These are phyloP conservation scores for Chaenocephalus aceratus DNA, from an alignment of 2,113 vertebrate genomes.

Conservation along the genomic window DNA sequence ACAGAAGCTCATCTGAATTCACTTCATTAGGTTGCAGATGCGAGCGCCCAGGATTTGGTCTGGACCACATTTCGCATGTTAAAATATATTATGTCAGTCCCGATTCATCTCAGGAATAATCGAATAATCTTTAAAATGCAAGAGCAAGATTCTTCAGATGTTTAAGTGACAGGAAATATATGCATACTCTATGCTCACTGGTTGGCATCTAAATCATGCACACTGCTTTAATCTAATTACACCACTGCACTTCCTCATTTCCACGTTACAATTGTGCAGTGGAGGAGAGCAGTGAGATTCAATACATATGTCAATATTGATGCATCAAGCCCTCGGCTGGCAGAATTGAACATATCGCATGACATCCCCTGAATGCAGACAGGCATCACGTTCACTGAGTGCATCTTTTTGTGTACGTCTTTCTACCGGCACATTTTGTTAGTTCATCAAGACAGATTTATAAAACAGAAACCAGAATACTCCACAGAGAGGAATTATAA, in stretches of 20 bases:
- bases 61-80: conserved; percentile 3
- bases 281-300: conserved; percentile 23
- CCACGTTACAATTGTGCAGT: conserved; percentile 25
- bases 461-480: conserved; percentile 32
- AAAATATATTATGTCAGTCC: conserved; percentile 10
- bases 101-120: conserved; percentile 12
- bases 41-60: conserved; percentile 7
- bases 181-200: conserved; percentile 38
- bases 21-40: conserved; percentile 46
- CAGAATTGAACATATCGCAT: conserved; percentile 34
- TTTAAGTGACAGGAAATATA: conserved; percentile 6
- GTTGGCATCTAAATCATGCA: conserved; percentile 42
- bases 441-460: conserved; percentile 25
- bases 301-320: conserved; percentile 54
- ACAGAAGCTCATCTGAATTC: conserved; percentile 30
- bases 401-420: conserved; percentile 1
- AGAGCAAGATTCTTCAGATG: conserved; percentile 20
- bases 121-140: conserved; percentile 37
- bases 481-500: conserved; percentile 31
- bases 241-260: conserved; percentile 35
- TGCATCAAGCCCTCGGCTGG: conserved; percentile 19
- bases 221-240: conserved; percentile 49
- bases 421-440: conserved; percentile 1
- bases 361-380: conserved; percentile 20
- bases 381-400: conserved; percentile 14